phyloP scores from a whole-genome alignment of 2,888 invertebrate species.

The Morpho deidamia region DNA sequence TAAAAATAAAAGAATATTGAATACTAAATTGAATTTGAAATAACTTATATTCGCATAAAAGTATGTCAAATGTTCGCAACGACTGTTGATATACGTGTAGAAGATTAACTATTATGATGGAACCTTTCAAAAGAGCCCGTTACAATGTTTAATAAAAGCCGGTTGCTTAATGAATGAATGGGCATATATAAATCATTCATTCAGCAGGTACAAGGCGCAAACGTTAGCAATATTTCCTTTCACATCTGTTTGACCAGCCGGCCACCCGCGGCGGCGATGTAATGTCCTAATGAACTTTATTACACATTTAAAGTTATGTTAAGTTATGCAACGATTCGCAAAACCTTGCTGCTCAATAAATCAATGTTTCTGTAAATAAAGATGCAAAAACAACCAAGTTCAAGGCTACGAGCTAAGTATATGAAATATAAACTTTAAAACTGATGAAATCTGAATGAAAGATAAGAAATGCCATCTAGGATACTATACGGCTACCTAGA shows the following conservation, averaged over 20 bases:
- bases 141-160: not conserved
- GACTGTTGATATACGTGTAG: too few relatives aligned
- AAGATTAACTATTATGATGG: too few relatives aligned
- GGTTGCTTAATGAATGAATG: not conserved
- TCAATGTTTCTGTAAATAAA: not conserved
- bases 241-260: not conserved
- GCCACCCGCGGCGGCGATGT: not conserved
- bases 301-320: not conserved
- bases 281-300: conserved; percentile 2
- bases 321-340: not conserved
- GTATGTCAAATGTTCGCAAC: too few relatives aligned
- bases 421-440: too few relatives aligned
- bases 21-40: too few relatives aligned
- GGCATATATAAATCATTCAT: conserved; percentile 3
- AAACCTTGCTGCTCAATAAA: not conserved
- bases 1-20: too few relatives aligned
- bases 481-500: too few relatives aligned
- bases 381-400: too few relatives aligned
- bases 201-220: conserved; percentile 1
- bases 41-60: too few relatives aligned
- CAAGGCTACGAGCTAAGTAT: too few relatives aligned
- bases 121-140: not conserved
- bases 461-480: too few relatives aligned
- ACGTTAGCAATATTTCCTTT: conserved; percentile 3
- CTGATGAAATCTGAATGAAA: too few relatives aligned